phyloP scores from a whole-genome alignment of 1,140 invertebrate genomes.

The Lordiphosa collinella region DNA sequence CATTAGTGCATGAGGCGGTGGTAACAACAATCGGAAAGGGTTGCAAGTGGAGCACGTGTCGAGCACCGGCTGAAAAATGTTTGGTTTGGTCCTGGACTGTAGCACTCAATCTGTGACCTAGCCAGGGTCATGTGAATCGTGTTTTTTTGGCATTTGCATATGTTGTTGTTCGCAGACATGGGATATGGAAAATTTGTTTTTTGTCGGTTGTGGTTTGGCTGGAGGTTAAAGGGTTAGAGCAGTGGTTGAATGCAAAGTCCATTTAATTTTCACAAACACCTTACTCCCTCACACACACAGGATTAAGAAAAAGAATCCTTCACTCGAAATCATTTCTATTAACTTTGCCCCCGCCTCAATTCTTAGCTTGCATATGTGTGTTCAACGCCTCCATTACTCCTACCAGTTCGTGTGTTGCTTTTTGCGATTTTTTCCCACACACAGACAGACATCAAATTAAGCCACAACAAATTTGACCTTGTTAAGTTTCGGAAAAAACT shows the following conservation, averaged over 20 bases:
- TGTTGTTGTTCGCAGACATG: too few relatives aligned
- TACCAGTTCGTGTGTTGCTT: neutral
- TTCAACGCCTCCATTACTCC: slow-evolving; percentile 17
- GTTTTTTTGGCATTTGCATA: too few relatives aligned
- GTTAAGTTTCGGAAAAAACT: slow-evolving; percentile 42
- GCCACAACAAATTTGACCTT: slow-evolving; percentile 65
- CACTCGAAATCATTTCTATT: slow-evolving; percentile 12
- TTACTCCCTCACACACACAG: too few relatives aligned
- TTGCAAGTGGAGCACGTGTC: slow-evolving; percentile 40
- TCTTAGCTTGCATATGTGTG: slow-evolving; percentile 15
- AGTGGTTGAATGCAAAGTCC: too few relatives aligned
- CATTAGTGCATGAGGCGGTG: too few relatives aligned
- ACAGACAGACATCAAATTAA: slow-evolving; percentile 26
- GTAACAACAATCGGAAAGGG: slow-evolving; percentile 19
- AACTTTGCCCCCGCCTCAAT: neutral
- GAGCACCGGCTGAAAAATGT: slow-evolving; percentile 1
- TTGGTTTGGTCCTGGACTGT: slow-evolving; percentile 1
- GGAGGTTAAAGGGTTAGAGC: slow-evolving; percentile 44
- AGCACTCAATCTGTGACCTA: too few relatives aligned
- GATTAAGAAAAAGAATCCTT: neutral
- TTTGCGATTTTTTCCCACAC: slow-evolving; percentile 54
- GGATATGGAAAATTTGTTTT: too few relatives aligned
- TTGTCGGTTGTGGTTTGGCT: neutral
- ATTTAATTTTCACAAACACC: slow-evolving; percentile 2
- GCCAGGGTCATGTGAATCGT: too few relatives aligned